Evolutionary conservation across 2,888 invertebrate species (phyloP).

Genomic region (Tenthredo livida): DNA sequence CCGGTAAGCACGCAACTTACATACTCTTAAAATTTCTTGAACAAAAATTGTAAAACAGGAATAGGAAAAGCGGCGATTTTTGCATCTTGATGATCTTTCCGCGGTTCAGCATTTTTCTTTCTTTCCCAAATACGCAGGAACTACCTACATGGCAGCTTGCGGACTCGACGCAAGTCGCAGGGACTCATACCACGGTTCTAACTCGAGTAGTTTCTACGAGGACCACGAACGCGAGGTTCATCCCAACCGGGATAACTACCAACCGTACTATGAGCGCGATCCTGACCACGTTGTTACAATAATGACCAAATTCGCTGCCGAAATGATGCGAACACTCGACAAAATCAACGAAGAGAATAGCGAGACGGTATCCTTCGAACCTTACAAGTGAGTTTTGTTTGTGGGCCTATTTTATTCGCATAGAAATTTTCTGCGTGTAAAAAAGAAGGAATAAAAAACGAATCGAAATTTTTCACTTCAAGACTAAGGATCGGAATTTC

Average conservation of each 20-base stretch:
- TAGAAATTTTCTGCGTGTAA: not conserved
- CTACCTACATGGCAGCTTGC: slow-evolving; percentile 98
- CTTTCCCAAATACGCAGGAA: slow-evolving; percentile 77
- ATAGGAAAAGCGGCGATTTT: no score
- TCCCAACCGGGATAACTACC: not conserved
- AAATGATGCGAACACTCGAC: slow-evolving; percentile 85
- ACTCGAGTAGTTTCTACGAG: slow-evolving; percentile 54
- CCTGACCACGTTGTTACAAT: slow-evolving; percentile 79
- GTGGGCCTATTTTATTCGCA: not conserved
- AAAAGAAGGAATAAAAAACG: not conserved
- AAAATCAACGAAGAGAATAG: slow-evolving; percentile 80
- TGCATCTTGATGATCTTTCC: no score
- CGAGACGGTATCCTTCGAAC: slow-evolving; percentile 59
- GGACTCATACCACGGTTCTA: slow-evolving; percentile 78
- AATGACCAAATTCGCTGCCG: slow-evolving; percentile 87
- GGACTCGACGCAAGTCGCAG: slow-evolving; percentile 90
- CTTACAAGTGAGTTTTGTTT: slow-evolving; percentile 68
- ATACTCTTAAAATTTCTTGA: no score
- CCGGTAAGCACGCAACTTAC: slow-evolving; percentile 82
- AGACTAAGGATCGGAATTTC: slow-evolving; percentile 86
- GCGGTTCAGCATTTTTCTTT: not conserved
- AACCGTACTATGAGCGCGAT: slow-evolving; percentile 38
- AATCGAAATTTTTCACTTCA: slow-evolving; percentile 55
- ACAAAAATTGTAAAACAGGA: no score
- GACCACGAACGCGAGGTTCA: slow-evolving; percentile 65